Base-by-base conservation (phyloP, 2,888 invertebrate species). In the Itoplectis maculator region DNA sequence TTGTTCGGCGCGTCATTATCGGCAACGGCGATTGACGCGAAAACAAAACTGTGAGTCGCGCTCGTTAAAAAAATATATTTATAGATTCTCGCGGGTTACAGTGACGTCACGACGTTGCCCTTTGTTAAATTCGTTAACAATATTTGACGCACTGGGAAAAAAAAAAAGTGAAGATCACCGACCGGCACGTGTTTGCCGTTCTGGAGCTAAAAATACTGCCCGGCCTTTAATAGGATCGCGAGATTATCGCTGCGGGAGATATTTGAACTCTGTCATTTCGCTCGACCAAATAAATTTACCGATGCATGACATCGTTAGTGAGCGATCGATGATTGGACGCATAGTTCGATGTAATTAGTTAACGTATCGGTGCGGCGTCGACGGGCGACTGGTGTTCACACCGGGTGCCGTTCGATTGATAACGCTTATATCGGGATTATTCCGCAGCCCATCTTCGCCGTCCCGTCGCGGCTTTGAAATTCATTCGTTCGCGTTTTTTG, bases 321-420 rank as follows among this genome's bases (percentile, higher is more conserved):
- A 15, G 47, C n/a, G 54, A 75, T 72, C 76, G 77, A 73, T 68
- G 73, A 78, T 73, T 42, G 45, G 63, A 69, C 69, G 54, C n/a
- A n/a, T n/a, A n/a, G 56, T 78, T 69, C 74, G 63, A 74, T 65
- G 15, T 37, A 78, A 78, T 81, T 81, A 78, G 77, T 54, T 73
- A 73, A 61, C 51, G 61, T 66, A 59, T 77, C 56, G 15, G 59
- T 61, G 47, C 35, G 18, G 61, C 40, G 76, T 23, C 15, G 47
- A 51, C 20, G 49, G 35, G 15, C 37, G 68, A 47, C 20, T 35
- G 11, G 20, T n/a, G n/a, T 13, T 29, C 45, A 8, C 18, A 15
- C 13, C n/a, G n/a, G 45, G 37, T 18, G 23, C 11, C 15, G 40
- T 37, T 8, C 49, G 23, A 51, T 15, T 51, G 61, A 69, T 77